Conservation (phyloP, 30 jellyfish, hydroid and myxozoan genomes). For the Chironex yamaguchii region DNA sequence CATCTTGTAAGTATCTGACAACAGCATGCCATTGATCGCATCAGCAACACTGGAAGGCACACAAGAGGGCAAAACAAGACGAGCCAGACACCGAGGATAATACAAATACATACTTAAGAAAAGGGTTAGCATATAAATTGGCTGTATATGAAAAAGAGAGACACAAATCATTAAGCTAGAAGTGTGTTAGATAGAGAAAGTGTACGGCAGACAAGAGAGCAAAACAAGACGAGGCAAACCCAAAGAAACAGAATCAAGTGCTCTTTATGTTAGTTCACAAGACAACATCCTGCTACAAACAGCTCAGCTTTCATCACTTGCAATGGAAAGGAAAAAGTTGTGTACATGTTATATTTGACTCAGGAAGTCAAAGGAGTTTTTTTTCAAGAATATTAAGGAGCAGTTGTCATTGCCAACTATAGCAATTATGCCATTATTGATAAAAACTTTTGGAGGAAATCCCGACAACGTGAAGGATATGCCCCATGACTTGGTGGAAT, state of each 20-base stretch:
- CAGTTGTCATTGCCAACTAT: background rate
- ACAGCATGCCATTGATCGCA: background rate
- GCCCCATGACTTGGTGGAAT: background rate
- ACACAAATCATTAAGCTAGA: too few species aligned
- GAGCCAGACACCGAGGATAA: too few species aligned
- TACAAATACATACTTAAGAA: too few species aligned
- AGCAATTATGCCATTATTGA: background rate
- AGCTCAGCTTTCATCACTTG: constrained; percentile 8
- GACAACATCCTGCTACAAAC: constrained; percentile 18
- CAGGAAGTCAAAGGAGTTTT: constrained; percentile 27
- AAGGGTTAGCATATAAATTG: too few species aligned
- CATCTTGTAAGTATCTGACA: constrained; percentile 31
- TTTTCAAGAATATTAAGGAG: background rate
- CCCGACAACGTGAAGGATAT: too few species aligned
- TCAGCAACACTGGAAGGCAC: background rate
- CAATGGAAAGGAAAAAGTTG: background rate
- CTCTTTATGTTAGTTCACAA: background rate
- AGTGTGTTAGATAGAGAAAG: too few species aligned
- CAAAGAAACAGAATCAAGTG: background rate
- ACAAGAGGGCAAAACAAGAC: too few species aligned
- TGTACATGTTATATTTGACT: constrained; percentile 5
- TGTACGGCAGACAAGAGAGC: too few species aligned
- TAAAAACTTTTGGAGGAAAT: constrained; percentile 9
- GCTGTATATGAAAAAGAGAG: too few species aligned
- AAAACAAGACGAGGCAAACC: too few species aligned